Percentiles rank a stretch among this genome's conserved stretches.
phyloP scores from a whole-genome alignment of 2,113 vertebrate species.

The Coturnix japonica region DNA sequence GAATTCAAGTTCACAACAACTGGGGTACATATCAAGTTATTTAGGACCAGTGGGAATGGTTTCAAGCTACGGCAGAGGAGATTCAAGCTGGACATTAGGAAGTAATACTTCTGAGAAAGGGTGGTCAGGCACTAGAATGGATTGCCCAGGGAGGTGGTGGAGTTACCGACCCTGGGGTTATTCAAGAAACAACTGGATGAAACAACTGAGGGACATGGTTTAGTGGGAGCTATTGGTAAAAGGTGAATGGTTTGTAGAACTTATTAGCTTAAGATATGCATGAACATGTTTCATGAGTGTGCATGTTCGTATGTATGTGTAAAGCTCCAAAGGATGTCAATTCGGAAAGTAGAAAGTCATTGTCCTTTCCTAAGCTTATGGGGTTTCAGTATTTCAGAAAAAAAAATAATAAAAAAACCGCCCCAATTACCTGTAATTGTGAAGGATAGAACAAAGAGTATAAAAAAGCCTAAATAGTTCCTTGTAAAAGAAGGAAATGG shows the following conservation, averaged over 20 bases:
- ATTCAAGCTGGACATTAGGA: too few species aligned
- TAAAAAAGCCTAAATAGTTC: background rate
- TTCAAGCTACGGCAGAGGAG: too few species aligned
- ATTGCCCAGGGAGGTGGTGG: too few species aligned
- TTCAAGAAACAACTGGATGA: too few species aligned
- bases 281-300: too few species aligned
- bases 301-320: fast-evolving
- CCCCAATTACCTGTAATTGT: background rate
- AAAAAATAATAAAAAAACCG: background rate
- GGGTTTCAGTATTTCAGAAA: background rate
- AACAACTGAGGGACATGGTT: too few species aligned
- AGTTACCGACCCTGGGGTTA: too few species aligned
- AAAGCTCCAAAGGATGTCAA: background rate
- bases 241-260: background rate
- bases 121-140: too few species aligned
- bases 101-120: too few species aligned
- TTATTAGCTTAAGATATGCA: fast-evolving
- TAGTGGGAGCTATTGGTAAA: too few species aligned
- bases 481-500: background rate
- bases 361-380: background rate
- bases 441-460: background rate
- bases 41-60: too few species aligned
- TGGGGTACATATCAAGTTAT: background rate
- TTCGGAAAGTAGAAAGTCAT: fast-evolving
- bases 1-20: background rate